Percentiles rank a stretch among this genome's conserved stretches.
These are phyloP conservation scores for Scortum barcoo DNA, from an alignment of 2,113 vertebrate genomes.

Conservation along the genomic window DNA sequence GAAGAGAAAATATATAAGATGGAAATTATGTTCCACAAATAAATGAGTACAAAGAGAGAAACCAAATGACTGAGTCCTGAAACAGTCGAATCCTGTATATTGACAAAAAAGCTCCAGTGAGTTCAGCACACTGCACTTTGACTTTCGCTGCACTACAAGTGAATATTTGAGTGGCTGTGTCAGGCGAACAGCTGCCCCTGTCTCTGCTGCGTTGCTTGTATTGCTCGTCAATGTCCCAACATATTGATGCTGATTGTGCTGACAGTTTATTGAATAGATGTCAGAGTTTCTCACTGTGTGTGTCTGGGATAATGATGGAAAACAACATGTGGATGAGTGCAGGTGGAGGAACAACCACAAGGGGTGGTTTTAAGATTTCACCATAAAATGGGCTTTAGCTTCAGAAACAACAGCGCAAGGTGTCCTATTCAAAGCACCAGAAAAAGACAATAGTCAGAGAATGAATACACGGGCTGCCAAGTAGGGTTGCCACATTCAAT, in stretches of 20 bases:
- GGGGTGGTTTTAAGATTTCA: too few species aligned
- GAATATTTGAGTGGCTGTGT: slow-evolving; percentile 34
- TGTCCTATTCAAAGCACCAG: too few species aligned
- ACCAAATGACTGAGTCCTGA: neutral
- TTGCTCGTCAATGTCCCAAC: slow-evolving; percentile 45
- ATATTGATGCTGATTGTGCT: slow-evolving; percentile 52
- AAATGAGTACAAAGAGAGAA: neutral
- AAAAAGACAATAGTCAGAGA: too few species aligned
- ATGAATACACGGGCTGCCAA: too few species aligned
- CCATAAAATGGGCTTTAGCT: too few species aligned
- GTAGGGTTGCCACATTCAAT: too few species aligned
- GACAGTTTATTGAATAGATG: slow-evolving; percentile 68
- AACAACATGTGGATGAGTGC: slow-evolving; percentile 51
- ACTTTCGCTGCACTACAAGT: neutral
- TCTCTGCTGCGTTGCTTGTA: slow-evolving; percentile 44
- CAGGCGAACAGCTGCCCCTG: slow-evolving; percentile 34
- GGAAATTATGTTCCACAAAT: neutral
- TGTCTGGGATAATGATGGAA: slow-evolving; percentile 44
- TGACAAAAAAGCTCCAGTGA: neutral
- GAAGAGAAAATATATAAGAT: neutral
- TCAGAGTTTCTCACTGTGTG: slow-evolving; percentile 49
- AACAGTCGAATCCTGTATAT: neutral
- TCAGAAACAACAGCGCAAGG: too few species aligned
- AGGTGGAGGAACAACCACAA: slow-evolving; percentile 14
- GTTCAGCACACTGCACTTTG: neutral